Base-by-base conservation (phyloP, 1,140 invertebrate genomes). In the Panagrolaimus sp. region DNA sequence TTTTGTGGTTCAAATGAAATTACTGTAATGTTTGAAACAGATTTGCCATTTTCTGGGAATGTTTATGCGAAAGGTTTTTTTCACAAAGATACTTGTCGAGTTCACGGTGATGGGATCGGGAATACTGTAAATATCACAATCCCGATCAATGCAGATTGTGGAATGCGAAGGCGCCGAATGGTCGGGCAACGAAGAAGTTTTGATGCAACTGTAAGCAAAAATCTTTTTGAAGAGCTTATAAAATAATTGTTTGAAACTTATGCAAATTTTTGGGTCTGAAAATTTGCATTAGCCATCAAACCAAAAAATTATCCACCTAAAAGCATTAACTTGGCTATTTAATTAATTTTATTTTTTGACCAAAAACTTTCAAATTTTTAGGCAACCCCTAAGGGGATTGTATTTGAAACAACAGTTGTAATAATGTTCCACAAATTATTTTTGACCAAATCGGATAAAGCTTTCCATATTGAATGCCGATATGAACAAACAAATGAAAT, bases 1-100 rank as follows among this genome's bases (percentile, higher is more conserved):
- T 43, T 15, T 15, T 76, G 75, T 66, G 75, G 72, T 4, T n/a
- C 66, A 7, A 32, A 71, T 8, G 46, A 48, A 6, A 80, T 77
- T 9, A 65, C 65, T 46, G 67, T 77, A 8, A 45, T 63, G 24
- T 64, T 77, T 24, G 43, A 45, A 14, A 80, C 76, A 21, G 63
- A 65, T 24, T 55, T 77, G 7, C 73, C 74, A 38, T 77, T 77
- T 17, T 72, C 43, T 12, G 76, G 76, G n/a, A 77, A 79, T 47
- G 74, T 77, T 24, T 77, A 77, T 62, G 78, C 78, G 9, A 77
- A 77, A 58, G 76, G 76, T 12, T 77, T 79, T 58, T 77, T 77
- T 63, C 38, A 80, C 46, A 72, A 68, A n/a, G 69, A 76, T 21
- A 71, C 46, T n/a, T 77, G 76, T 47, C 62, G 78, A 26, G 73